Conservation (phyloP, 2,797 vertebrate genomes). For the Mallotus villosus region DNA sequence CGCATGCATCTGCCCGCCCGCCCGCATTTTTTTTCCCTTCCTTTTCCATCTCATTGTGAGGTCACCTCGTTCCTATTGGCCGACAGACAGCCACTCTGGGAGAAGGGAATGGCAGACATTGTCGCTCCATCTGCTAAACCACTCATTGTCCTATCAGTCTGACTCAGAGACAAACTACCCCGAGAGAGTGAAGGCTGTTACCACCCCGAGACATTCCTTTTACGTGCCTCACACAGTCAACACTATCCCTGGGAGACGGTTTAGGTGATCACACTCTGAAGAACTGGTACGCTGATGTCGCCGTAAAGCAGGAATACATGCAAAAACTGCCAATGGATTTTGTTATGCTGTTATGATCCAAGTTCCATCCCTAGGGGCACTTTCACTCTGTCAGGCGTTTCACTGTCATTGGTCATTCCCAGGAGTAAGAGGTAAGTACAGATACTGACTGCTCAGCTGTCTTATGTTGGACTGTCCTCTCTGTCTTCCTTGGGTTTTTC, state of each 20-base stretch:
- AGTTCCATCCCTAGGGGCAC: not conserved
- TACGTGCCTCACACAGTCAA: not conserved
- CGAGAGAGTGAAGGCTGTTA: constrained; percentile 2
- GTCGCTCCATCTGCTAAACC: constrained; percentile 76
- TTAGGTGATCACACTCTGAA: constrained; percentile 19
- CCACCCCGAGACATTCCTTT: not conserved
- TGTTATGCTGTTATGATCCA: constrained; percentile 39
- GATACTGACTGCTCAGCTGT: no score
- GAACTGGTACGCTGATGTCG: not conserved
- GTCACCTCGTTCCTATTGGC: constrained; percentile 60
- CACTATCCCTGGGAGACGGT: constrained; percentile 5
- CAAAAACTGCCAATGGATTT: constrained; percentile 28
- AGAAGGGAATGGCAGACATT: constrained; percentile 68
- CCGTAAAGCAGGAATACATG: constrained; percentile 5
- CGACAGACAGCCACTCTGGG: constrained; percentile 53
- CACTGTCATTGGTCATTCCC: not conserved
- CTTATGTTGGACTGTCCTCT: no score
- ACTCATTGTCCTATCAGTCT: constrained; percentile 71
- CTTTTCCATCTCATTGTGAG: constrained; percentile 55
- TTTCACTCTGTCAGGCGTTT: not conserved
- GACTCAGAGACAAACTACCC: constrained; percentile 15
- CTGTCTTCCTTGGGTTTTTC: no score
- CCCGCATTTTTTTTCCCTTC: not conserved
- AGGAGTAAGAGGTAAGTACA: constrained; percentile 47
- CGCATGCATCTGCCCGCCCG: constrained; percentile 48